Conservation (phyloP, 2,888 invertebrate species). For the Tenodera sinensis region DNA sequence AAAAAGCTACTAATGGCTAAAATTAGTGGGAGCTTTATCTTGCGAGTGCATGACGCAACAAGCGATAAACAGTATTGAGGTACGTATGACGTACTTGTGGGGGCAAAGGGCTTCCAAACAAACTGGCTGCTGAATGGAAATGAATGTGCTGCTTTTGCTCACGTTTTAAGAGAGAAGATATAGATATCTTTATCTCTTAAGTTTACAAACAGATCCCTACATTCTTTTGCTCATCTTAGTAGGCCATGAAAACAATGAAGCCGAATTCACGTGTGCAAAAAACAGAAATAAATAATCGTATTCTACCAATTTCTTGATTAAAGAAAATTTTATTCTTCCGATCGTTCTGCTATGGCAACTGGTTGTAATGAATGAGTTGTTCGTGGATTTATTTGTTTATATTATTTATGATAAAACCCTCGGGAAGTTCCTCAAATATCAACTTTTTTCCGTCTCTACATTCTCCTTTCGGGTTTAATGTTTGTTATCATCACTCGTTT, state of each 20-base stretch:
- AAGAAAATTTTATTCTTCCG: background rate
- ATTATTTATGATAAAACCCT: too few species aligned
- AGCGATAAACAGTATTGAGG: background rate
- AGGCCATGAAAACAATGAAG: background rate
- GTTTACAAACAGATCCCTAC: background rate
- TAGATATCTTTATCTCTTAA: background rate
- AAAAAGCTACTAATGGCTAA: background rate
- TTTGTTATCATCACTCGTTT: too few species aligned
- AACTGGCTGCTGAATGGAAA: background rate
- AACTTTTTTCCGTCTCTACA: too few species aligned
- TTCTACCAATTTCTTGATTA: background rate
- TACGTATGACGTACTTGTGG: background rate
- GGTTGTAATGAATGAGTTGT: too few species aligned
- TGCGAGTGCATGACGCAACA: background rate
- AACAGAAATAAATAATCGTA: background rate
- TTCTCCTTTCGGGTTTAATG: too few species aligned
- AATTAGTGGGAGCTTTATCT: background rate
- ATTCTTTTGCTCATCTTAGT: background rate
- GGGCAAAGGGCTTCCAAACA: background rate
- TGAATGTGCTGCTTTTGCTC: background rate
- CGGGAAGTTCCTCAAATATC: too few species aligned
- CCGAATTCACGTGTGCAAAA: background rate
- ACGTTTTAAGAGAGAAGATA: background rate
- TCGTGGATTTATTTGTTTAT: too few species aligned
- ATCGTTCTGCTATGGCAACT: too few species aligned